Base-by-base conservation (phyloP, 2,888 invertebrate species). In the Dugesia japonica region DNA sequence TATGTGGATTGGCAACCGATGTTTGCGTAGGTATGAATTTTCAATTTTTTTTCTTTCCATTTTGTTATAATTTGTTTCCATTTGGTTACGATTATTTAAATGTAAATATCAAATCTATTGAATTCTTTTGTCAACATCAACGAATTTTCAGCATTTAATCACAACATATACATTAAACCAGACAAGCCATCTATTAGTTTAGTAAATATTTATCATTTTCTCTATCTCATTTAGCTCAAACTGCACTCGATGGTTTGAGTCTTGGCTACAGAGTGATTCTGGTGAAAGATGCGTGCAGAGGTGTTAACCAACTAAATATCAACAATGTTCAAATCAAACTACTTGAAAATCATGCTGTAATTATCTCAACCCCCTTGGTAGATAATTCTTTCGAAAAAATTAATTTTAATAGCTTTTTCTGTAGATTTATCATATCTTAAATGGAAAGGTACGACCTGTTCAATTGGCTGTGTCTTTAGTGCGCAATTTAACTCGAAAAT, bases 1-100 rank as follows among this genome's bases (percentile, higher is more conserved):
- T 94, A 56, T 94, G 94, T 83, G 95, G 95, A 0, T 86, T 95
- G 78, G 95, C 95, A 0, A 93, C 92, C 82, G 95, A 95, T 84
- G 90, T 94, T 72, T 95, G 95, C 84, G 94, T 95, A 15, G 84
- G 84, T 75, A 56, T 71, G 75, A 28, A 4, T 20, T 56, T 1
- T 31, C 13, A 7, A 7, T 4, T 31, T 31, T 4, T 31, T 31
- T 31, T 31, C 13, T 31, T 13, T 7, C 13, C n/a, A n/a, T 31
- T 31, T 31, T 31, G 13, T 31, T 31, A 4, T 31, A 4, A 31
- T 31, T 31, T n/a, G n/a, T n/a, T n/a, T n/a, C n/a, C n/a, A n/a
- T n/a, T n/a, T n/a, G n/a, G n/a, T n/a, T n/a, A n/a, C n/a, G n/a
- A n/a, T n/a, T n/a, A n/a, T n/a, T n/a, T n/a, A n/a, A n/a, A n/a